A percentile compares a stretch with the other conserved stretches of the same genome.
These are phyloP conservation scores for Talpa occidentalis DNA, from an alignment of 2,113 vertebrate genomes.

Conservation along the genomic window DNA sequence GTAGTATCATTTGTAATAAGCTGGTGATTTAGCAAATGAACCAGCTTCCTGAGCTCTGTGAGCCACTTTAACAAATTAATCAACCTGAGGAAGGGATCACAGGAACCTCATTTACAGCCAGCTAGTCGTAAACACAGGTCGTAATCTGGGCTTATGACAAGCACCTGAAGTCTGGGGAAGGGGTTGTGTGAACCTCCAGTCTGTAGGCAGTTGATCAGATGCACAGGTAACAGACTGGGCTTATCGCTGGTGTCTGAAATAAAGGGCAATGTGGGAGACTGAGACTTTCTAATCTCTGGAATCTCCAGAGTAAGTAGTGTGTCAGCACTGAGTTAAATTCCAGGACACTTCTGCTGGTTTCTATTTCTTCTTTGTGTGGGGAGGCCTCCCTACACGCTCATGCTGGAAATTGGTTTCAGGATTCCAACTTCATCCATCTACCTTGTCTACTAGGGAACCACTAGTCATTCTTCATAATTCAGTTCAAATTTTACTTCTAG, in stretches of 20 bases:
- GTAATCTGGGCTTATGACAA: too few species aligned
- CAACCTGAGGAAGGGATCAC: neutral
- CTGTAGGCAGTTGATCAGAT: neutral
- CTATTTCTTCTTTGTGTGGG: neutral
- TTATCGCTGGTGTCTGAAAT: neutral
- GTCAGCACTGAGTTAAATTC: too few species aligned
- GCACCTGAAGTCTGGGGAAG: neutral
- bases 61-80: neutral
- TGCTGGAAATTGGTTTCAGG: neutral
- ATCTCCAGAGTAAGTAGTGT: too few species aligned
- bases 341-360: neutral
- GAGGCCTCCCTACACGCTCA: neutral
- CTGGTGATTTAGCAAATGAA: neutral
- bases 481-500: constrained; percentile 5
- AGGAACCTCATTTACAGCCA: neutral
- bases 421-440: neutral
- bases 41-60: neutral
- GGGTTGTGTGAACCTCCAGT: neutral
- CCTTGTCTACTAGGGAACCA: neutral
- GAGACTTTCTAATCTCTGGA: too few species aligned
- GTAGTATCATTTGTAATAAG: neutral
- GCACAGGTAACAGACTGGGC: neutral
- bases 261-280: neutral
- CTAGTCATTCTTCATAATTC: neutral
- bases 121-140: neutral